A percentile compares a stretch with the other conserved stretches of the same genome.
phyloP scores from a whole-genome alignment of 2,797 vertebrate genomes.

The Acipenser ruthenus region DNA sequence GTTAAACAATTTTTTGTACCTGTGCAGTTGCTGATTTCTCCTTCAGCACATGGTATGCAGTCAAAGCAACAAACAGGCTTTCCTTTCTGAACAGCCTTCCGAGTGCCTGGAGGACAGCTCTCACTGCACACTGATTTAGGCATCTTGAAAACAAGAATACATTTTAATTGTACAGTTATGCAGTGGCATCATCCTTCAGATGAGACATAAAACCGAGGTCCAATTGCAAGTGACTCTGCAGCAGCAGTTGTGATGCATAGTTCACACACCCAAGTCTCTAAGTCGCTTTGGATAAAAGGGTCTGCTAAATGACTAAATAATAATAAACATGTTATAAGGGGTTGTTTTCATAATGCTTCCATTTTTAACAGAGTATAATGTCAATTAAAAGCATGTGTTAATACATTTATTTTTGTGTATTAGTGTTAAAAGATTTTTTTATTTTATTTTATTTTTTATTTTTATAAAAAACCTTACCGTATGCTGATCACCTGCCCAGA shows the following conservation, averaged over 20 bases:
- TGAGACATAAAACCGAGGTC: too few species aligned
- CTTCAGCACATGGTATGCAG: background rate
- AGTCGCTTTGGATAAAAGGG: too few species aligned
- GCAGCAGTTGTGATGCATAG: too few species aligned
- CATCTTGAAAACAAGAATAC: background rate
- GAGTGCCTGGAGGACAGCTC: slow-evolving; percentile 5
- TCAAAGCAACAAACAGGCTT: slow-evolving; percentile 6
- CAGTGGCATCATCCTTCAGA: too few species aligned
- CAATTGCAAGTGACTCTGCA: background rate
- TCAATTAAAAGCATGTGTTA: background rate
- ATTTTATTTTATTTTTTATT: background rate
- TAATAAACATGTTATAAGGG: too few species aligned
- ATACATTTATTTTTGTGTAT: background rate
- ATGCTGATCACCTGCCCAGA: background rate
- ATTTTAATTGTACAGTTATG: too few species aligned
- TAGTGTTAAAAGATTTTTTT: background rate
- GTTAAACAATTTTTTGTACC: background rate
- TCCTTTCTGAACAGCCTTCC: slow-evolving; percentile 7
- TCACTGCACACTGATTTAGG: slow-evolving; percentile 7
- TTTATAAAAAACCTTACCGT: background rate
- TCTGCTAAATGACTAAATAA: too few species aligned
- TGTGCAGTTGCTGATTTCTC: slow-evolving; percentile 1
- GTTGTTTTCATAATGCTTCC: too few species aligned
- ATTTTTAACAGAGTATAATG: background rate
- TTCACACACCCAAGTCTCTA: too few species aligned